Evolutionary conservation across 2,888 invertebrate species (phyloP).

Genomic region (Caradrina clavipalpis): DNA sequence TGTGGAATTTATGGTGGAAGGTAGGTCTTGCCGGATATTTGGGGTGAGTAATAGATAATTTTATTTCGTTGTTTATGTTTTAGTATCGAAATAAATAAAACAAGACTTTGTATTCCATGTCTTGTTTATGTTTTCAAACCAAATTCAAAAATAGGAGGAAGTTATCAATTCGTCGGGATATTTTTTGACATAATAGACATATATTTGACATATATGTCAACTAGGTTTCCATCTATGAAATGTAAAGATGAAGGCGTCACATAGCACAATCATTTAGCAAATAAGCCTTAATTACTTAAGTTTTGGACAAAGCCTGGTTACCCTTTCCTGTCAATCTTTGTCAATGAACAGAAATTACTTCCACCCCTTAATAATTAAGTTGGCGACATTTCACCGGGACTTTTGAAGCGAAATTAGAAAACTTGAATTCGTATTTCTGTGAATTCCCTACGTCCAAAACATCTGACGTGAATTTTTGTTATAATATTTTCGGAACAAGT

Average conservation of each 20-base stretch:
- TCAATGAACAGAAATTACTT: slow-evolving; percentile 44
- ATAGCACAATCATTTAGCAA: too few species aligned
- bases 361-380: slow-evolving; percentile 72
- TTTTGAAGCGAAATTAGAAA: slow-evolving; percentile 73
- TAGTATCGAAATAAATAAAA: too few species aligned
- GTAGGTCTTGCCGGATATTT: slow-evolving; percentile 1
- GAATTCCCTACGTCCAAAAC: slow-evolving; percentile 67
- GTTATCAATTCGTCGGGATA: too few species aligned
- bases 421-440: slow-evolving; percentile 66
- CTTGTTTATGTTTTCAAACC: too few species aligned
- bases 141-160: too few species aligned
- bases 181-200: too few species aligned
- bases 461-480: slow-evolving; percentile 67
- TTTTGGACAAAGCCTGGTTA: slow-evolving; percentile 14
- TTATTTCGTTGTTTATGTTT: background rate
- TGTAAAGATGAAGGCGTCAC: too few species aligned
- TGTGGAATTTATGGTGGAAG: slow-evolving; percentile 36
- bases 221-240: too few species aligned
- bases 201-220: too few species aligned
- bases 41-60: background rate
- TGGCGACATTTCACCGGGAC: slow-evolving; percentile 59
- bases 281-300: too few species aligned
- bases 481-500: slow-evolving; percentile 60
- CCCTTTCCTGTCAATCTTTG: slow-evolving; percentile 21
- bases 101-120: too few species aligned